Percentiles rank a stretch among this genome's conserved stretches.
phyloP scores from a whole-genome alignment of 2,797 vertebrate species.

The Glossophaga mutica region DNA sequence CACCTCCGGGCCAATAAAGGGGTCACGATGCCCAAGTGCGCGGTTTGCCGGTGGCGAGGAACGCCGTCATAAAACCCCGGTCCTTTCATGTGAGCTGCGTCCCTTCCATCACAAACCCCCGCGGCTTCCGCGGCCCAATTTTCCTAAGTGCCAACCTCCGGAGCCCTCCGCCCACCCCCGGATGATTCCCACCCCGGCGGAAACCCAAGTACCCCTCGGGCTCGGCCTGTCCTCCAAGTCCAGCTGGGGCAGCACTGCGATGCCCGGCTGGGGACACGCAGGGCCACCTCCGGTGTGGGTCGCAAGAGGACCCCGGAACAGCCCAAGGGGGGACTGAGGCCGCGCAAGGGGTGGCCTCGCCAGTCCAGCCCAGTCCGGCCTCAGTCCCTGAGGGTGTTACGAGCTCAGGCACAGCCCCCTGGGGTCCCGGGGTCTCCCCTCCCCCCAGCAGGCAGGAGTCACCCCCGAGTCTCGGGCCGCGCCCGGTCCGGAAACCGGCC shows the following conservation, averaged over 20 bases:
- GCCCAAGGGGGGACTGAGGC: not conserved
- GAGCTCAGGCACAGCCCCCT: too few relatives aligned
- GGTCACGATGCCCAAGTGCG: not conserved
- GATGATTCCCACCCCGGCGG: not conserved
- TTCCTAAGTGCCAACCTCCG: not conserved
- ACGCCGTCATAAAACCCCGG: not conserved
- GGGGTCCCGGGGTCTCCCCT: not conserved
- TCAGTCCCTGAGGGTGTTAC: too few relatives aligned
- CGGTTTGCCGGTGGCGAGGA: not conserved
- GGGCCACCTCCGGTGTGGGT: not conserved
- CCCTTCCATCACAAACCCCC: too few relatives aligned
- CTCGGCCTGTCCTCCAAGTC: not conserved
- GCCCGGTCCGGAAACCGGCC: too few relatives aligned
- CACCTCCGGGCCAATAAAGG: not conserved
- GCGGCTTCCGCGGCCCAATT: not conserved
- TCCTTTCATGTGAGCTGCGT: not conserved
- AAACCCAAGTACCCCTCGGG: not conserved
- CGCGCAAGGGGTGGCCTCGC: not conserved
- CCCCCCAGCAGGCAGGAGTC: not conserved
- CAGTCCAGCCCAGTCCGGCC: too few relatives aligned
- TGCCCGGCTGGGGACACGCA: not conserved
- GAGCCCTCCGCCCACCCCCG: not conserved
- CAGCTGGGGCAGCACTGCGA: not conserved
- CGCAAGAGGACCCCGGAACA: too few relatives aligned
- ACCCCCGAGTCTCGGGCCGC: rapidly evolving